Base-by-base conservation (phyloP, 2,888 invertebrate genomes). In the Amiota mariae region DNA sequence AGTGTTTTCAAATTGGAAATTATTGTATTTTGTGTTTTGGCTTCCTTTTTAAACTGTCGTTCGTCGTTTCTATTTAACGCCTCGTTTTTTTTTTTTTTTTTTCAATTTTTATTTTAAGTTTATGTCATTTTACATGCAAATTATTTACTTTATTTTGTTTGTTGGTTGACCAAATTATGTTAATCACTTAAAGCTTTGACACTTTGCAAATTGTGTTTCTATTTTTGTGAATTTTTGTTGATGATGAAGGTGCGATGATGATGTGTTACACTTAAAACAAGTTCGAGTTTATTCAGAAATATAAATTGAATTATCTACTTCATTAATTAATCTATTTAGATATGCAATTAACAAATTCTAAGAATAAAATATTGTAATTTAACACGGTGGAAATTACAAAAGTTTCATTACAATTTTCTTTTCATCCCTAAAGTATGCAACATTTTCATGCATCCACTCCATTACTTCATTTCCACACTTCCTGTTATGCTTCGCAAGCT, bases 201-300 rank as follows among this genome's bases (percentile, higher is more conserved):
- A 54, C 67, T 20, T 24, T 68, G 24, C 18, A 49, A 66, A 15
- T 49, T 10, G 10, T 18, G 66, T 11, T 11, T 24, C 18, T 6
- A 15, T 15, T 20, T 9, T 64, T 49, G 8, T n/a, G 24, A 48
- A 10, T 47, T 47, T 18, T n/a, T 68, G 24, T 51, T 51, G 49
- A 51, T 49, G 24, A 49, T 67, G 51, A 67, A 67, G 49, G 51
- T 67, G 67, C 24, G n/a, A n/a, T n/a, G 24, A 24, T 15, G 67
- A 67, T 67, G 15, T 67, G 51, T 47, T 9, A 51, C 67, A 67
- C 67, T 67, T 67, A 47, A 51, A 49, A 51, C 67, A 11, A 18
- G 15, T 48, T 66, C 1, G 3, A 24, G 3, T 24, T 24, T 1
- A 1, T 24, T 24, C 3, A 2, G 1, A 24, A 24, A 24, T 2